Percentiles rank a stretch among this genome's conserved stretches.
phyloP scores from a whole-genome alignment of 2,797 vertebrate species.

The Euphonia xanthogaster region DNA sequence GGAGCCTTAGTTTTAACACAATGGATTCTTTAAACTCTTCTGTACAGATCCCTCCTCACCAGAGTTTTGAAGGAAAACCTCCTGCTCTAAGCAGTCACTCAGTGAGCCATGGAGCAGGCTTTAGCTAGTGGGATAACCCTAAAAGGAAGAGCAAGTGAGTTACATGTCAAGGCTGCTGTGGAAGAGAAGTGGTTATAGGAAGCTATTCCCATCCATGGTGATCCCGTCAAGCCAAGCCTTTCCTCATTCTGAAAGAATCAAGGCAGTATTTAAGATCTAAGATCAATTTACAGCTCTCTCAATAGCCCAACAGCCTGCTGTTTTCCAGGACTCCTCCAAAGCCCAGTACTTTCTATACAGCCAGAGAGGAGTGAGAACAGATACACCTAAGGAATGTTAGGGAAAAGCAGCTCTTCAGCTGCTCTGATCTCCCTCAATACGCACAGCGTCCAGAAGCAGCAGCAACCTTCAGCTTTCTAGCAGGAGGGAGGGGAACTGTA shows the following conservation, averaged over 20 bases:
- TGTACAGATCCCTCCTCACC: neutral
- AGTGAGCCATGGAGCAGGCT: neutral
- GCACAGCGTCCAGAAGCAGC: neutral
- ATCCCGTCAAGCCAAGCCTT: neutral
- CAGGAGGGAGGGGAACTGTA: neutral
- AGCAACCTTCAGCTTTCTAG: neutral
- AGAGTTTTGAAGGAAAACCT: neutral
- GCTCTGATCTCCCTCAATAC: neutral
- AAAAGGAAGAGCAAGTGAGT: conserved; percentile 23
- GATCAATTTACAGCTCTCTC: neutral
- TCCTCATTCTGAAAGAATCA: neutral
- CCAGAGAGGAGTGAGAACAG: neutral
- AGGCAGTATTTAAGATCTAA: neutral
- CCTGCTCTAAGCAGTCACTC: neutral
- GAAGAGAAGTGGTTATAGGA: neutral
- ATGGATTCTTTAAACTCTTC: conserved; percentile 6
- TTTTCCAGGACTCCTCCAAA: neutral
- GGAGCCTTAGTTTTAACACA: conserved; percentile 4
- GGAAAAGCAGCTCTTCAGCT: neutral
- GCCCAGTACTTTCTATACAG: neutral
- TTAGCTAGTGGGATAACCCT: conserved; percentile 30
- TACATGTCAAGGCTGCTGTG: neutral
- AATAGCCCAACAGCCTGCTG: neutral
- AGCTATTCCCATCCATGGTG: neutral
- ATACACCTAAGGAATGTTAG: rapidly evolving